Evolutionary conservation across 2,888 invertebrate genomes (phyloP), one percentile per base, ranked within the genome.

Genomic region (Halictus quadricinctus): DNA sequence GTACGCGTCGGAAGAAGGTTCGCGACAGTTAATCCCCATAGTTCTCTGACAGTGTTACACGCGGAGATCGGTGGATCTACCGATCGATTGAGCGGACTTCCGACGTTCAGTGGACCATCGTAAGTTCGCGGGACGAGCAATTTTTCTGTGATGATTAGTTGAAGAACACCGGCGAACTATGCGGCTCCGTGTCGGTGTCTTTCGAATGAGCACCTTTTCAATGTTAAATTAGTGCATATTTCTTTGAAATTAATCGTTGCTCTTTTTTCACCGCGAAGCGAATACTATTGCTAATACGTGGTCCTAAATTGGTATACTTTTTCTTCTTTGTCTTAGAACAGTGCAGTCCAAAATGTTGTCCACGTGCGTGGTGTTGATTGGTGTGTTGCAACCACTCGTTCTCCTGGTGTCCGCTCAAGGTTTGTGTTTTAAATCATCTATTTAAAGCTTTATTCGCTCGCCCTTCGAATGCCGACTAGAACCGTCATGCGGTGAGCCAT

Each of bases 371-470:
- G 66, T 36, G 21, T 46, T 88, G 60, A 25, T 83, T 50, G 73
- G 69, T 21, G 25, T 85, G 2, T 25, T 83, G 25, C 83, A 86
- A 64, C 72, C 85, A 41, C 46, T 74, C 58, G 41, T 81, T 12
- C 64, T 60, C 36, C 25, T 75, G 69, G 80, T 74, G 12, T 84
- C 79, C 7, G 86, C 87, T 79, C 87, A 90, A 90, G 89, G 89
- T 90, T 87, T 50, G 88, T 36, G 36, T 15, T 66, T 76, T 4
- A 12, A 73, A 74, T 76, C 64, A n/a, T 10, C 25, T 54, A 72
- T 72, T 78, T 80, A 77, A 43, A 2, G 29, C 18, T 7, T 15
- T 21, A n/a, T 58, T 58, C 4, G n/a, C 41, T 18, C 21, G 58
- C 29, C 21, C 36, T 76, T 36, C 5, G 50, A 60, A 78, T 83